These are phyloP conservation scores for Diceros bicornis DNA, from an alignment of 2,797 vertebrate genomes.

Conservation along the genomic window DNA sequence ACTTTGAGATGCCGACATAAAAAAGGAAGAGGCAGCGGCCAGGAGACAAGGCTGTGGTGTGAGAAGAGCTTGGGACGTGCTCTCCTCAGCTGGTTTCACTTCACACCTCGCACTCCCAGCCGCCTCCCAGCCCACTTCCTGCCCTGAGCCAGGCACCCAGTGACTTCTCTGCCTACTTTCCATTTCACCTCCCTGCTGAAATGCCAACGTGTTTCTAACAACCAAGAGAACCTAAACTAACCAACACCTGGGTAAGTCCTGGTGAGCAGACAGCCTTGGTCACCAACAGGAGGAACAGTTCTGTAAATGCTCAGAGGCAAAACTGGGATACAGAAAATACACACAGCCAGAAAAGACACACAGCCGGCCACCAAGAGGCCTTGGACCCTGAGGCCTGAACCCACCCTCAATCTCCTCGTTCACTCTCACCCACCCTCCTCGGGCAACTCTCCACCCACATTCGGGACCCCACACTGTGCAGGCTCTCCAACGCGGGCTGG, in stretches of 20 bases:
- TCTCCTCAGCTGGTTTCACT: neutral
- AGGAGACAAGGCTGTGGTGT: too few species aligned
- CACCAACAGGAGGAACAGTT: neutral
- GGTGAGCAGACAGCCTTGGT: neutral
- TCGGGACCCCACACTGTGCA: rapidly evolving
- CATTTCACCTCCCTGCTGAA: neutral
- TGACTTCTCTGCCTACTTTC: neutral
- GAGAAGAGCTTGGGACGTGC: neutral
- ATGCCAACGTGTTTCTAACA: neutral
- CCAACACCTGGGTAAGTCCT: neutral
- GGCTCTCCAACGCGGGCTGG: too few species aligned
- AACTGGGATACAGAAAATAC: neutral
- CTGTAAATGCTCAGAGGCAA: neutral
- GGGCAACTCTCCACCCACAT: neutral
- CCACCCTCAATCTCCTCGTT: too few species aligned
- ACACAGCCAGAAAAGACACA: neutral
- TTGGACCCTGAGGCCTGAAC: neutral
- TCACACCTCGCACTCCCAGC: neutral
- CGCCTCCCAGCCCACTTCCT: neutral
- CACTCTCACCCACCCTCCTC: rapidly evolving
- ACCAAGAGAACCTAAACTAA: neutral
- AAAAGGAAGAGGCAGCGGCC: rapidly evolving
- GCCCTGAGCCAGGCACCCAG: neutral
- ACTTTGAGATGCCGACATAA: rapidly evolving
- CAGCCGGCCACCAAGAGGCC: rapidly evolving